Evolutionary conservation across 2,888 invertebrate species (phyloP), one percentile per base, ranked within the genome.

Genomic region (Patella caerulea): DNA sequence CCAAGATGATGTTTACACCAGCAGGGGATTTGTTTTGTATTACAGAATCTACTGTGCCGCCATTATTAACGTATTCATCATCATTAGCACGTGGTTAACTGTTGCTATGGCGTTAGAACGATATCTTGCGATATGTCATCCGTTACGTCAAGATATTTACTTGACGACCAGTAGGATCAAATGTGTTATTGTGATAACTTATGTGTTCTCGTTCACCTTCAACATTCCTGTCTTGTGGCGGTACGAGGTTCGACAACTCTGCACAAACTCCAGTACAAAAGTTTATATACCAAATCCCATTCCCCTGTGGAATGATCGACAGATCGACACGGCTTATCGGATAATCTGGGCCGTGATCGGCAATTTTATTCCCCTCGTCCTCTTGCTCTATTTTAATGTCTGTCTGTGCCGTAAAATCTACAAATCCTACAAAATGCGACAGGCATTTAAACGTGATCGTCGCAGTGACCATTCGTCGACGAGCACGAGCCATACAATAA

Each of bases 51-150:
- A 89, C 80, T 82, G 85, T 56, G 83, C 87, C n/a, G 87, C 88
- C 3, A 78, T 91, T 34, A 87, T 89, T 78, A 91, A 90, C 81
- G 85, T 89, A 15, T 90, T 91, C 76, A 86, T 91, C 93, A 94
- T 95, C 59, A 94, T 95, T n/a, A 95, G 95, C 76, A 95, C 95
- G 3, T 94, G 95, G 93, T 94, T 95, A 94, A 93, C 95, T 17
- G 92, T 95, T 75, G 95, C 95, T 14, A 92, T 95, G 84, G 95
- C 95, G 24, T 93, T 95, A 79, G 95, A 95, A 89, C 93, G 95
- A 70, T 95, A 95, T 91, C 94, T 95, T 55, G 95, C 95, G 80
- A 95, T 95, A 9, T 95, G 95, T 86, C 95, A 94, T 91, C 95
- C 95, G 3, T 94, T 95, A 5, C 94, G 94, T 84, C 93, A 94